Conservation (phyloP, 2,113 vertebrate genomes). For the Oxyruncus cristatus region DNA sequence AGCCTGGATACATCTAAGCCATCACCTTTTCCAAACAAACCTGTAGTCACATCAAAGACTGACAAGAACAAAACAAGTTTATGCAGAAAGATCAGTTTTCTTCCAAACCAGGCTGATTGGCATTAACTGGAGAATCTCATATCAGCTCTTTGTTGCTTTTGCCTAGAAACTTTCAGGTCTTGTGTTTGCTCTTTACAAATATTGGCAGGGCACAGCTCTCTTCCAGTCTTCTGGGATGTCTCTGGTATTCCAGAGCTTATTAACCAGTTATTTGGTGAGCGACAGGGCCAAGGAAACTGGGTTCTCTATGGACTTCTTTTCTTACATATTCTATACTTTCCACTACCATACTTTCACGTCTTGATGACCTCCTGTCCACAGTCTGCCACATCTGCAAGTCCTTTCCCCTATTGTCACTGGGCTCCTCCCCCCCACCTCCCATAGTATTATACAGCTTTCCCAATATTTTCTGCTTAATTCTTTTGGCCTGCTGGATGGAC, state of each 20-base stretch:
- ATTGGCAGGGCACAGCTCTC: not conserved
- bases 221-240: slow-evolving; percentile 11
- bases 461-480: not conserved
- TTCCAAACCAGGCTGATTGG: not conserved
- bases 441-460: not conserved
- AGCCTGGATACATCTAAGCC: slow-evolving; percentile 40
- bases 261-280: not conserved
- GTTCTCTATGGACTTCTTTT: not conserved
- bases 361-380: not conserved
- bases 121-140: slow-evolving; percentile 37
- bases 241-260: slow-evolving; percentile 30
- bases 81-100: not conserved
- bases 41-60: slow-evolving; percentile 52
- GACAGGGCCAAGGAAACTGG: not conserved
- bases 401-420: not conserved
- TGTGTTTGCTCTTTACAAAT: slow-evolving; percentile 58
- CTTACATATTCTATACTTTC: not conserved
- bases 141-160: slow-evolving; percentile 20
- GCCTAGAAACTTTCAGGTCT: slow-evolving; percentile 31
- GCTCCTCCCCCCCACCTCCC: not conserved
- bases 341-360: not conserved
- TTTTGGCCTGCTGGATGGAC: not conserved
- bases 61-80: slow-evolving; percentile 56
- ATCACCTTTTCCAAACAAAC: slow-evolving; percentile 33
- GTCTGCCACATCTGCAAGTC: not conserved